Evolutionary conservation across 2,888 invertebrate genomes (phyloP).

Genomic region (Andrena camellia): DNA sequence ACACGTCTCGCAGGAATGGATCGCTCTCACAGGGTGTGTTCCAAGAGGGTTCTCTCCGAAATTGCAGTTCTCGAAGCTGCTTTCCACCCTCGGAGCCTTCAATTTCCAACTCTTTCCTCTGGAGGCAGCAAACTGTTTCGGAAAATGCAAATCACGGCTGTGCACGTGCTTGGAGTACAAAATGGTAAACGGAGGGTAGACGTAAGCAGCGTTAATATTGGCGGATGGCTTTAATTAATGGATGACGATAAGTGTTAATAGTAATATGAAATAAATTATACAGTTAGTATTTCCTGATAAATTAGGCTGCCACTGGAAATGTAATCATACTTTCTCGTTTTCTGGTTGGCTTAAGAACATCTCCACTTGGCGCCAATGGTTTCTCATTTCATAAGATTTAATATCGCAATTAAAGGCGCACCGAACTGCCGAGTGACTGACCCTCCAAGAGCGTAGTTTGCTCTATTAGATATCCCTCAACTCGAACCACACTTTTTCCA

Average conservation of each 20-base stretch:
- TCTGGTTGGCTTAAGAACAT: not conserved
- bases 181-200: not conserved
- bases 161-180: slow-evolving; percentile 28
- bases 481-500: not conserved
- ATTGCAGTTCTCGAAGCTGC: not conserved
- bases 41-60: not conserved
- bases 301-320: not conserved
- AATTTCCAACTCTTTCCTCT: slow-evolving; percentile 13
- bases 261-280: no score
- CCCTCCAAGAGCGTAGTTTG: not conserved
- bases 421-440: slow-evolving; percentile 16
- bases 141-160: slow-evolving; percentile 45
- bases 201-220: slow-evolving; percentile 21
- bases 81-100: not conserved
- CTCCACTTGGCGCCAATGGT: not conserved
- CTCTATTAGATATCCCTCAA: slow-evolving; percentile 31
- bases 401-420: slow-evolving; percentile 17
- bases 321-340: not conserved
- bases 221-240: slow-evolving; percentile 19
- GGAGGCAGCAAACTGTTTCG: slow-evolving; percentile 1
- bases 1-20: slow-evolving; percentile 12
- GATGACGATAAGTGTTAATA: not conserved
- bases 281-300: no score
- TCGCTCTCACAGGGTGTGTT: not conserved
- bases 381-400: slow-evolving; percentile 26